phyloP scores from a whole-genome alignment of 2,113 vertebrate species.

The Thalassoma bifasciatum region DNA sequence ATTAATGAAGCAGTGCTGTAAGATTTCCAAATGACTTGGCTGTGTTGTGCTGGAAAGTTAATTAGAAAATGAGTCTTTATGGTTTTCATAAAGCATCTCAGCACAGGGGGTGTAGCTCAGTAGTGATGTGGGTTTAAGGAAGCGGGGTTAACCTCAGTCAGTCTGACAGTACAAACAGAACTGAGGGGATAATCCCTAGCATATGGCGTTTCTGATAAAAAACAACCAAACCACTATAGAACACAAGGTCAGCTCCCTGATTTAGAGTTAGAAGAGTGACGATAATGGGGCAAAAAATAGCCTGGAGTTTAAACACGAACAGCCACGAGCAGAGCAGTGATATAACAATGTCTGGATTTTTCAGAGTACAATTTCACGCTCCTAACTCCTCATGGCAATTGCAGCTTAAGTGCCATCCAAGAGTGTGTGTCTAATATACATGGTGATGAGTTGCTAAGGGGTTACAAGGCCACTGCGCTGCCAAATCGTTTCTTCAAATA shows the following conservation, averaged over 20 bases:
- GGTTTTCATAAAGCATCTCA: constrained; percentile 1
- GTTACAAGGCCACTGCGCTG: constrained; percentile 54
- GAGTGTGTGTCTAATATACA: constrained; percentile 75
- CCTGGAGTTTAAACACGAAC: constrained; percentile 51
- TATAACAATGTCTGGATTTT: constrained; percentile 60
- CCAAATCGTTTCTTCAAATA: constrained; percentile 70
- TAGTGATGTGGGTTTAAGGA: not conserved
- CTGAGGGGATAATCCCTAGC: constrained; percentile 24
- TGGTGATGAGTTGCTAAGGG: constrained; percentile 74
- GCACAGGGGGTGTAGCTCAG: not conserved
- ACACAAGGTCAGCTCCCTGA: constrained; percentile 45
- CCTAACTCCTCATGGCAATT: constrained; percentile 57
- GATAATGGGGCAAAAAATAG: constrained; percentile 55
- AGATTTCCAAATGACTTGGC: not conserved
- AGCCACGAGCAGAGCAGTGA: constrained; percentile 39
- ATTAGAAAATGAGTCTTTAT: not conserved
- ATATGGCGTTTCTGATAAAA: constrained; percentile 45
- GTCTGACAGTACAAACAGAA: constrained; percentile 3
- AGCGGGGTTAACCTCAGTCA: not conserved
- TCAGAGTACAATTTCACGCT: constrained; percentile 76
- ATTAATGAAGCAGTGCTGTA: not conserved
- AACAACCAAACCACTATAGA: constrained; percentile 14
- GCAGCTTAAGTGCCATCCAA: constrained; percentile 67
- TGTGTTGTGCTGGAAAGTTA: not conserved
- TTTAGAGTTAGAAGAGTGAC: constrained; percentile 55